Evolutionary conservation across 2,113 vertebrate genomes (phyloP).

Genomic region (Holacanthus passer): DNA sequence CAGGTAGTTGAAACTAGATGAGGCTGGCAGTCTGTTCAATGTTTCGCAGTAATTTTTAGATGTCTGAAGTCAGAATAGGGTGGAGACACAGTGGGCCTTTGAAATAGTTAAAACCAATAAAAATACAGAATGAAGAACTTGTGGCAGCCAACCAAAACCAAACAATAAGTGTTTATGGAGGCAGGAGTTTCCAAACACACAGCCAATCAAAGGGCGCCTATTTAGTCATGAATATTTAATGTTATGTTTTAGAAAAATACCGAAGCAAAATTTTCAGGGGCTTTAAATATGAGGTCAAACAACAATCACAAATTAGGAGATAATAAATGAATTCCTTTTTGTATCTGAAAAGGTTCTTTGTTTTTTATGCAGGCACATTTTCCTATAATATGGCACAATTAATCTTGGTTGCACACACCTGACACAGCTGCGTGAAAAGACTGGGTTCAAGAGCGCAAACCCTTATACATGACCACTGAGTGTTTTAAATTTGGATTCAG

Average conservation of each 20-base stretch:
- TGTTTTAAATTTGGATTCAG: background rate
- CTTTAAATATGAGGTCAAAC: too few species aligned
- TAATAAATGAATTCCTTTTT: background rate
- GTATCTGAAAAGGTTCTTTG: background rate
- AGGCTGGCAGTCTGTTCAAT: background rate
- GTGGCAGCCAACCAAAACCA: background rate
- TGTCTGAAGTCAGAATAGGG: background rate
- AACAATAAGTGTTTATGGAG: background rate
- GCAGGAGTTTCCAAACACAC: background rate
- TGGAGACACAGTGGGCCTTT: too few species aligned
- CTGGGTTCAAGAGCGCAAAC: background rate
- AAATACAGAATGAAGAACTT: background rate
- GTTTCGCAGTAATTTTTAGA: background rate
- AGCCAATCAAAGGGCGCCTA: background rate
- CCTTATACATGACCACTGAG: too few species aligned
- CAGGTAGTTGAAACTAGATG: slow-evolving; percentile 35
- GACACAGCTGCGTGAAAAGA: background rate
- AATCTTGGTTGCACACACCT: background rate
- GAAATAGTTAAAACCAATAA: background rate
- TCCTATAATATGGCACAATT: background rate
- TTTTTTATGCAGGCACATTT: background rate
- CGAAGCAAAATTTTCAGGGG: background rate
- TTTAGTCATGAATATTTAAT: too few species aligned
- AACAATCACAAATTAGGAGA: background rate
- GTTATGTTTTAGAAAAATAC: too few species aligned